Base-by-base conservation (phyloP, 2,797 vertebrate genomes). In the Rhodeus uyekii region DNA sequence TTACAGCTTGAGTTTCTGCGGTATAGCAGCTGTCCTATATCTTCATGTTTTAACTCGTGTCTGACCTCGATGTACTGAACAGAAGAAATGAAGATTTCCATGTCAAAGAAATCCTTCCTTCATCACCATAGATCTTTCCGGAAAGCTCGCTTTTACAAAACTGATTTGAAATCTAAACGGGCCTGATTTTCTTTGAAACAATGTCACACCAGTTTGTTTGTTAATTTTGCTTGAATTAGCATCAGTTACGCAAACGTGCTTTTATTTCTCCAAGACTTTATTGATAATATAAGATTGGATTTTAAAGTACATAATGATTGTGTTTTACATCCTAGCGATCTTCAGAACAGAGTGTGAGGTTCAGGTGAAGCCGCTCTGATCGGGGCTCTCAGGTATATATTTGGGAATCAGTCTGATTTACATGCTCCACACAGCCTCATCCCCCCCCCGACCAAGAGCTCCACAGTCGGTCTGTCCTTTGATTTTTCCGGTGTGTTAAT, bases 401-500 rank as follows among this genome's bases (percentile, higher is more conserved):
- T 27, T 50, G 44, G 12, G 27, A 42, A 48, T 48, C 27, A 8
- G 16, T 13, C 27, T 72, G 68, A n/a, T n/a, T n/a, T n/a, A 72
- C 68, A 50, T 34, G 44, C 68, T 71, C 10, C 68, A 34, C 9
- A 1, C 68, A 22, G n/a, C 13, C 38, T 27, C 27, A 69, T 46
- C 39, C 24, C 7, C 8, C 1, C 18, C 19, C 18, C n/a, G 65
- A 71, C 27, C 12, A 32, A 48, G 27, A 34, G 68, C 68, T 3
- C 44, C 68, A 22, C 68, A 50, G 68, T 48, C 18, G 5, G 27
- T 32, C 22, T 48, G 68, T 72, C 46, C 44, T 71, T 48, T 71
- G 27, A 71, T 71, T 71, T 32, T 72, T 72, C 68, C 5, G 10
- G 44, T 72, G 44, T 72, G 69, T 72, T 72, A 34, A 72, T 72